phyloP scores from a whole-genome alignment of 2,113 vertebrate species.

The Shinisaurus crocodilurus region DNA sequence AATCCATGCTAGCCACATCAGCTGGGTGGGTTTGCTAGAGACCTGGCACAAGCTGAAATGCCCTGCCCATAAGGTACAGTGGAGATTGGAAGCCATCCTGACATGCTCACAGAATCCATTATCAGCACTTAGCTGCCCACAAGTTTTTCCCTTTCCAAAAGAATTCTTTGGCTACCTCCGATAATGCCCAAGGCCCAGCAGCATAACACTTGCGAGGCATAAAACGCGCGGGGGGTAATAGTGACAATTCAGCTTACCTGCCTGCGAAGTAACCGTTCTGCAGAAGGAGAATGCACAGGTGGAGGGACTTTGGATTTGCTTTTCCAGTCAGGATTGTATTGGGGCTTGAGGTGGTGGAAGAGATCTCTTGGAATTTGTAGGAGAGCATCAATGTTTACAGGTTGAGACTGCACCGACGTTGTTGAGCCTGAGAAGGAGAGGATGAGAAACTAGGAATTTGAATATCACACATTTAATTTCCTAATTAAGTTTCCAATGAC shows the following conservation, averaged over 20 bases:
- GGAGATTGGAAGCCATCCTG: background rate
- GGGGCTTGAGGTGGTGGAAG: conserved; percentile 84
- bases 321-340: conserved; percentile 75
- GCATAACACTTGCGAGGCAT: background rate
- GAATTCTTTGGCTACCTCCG: background rate
- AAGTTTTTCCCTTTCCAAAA: background rate
- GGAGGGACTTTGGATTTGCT: conserved; percentile 82
- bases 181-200: background rate
- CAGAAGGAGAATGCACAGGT: conserved; percentile 81
- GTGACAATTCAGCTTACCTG: conserved; percentile 81
- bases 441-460: background rate
- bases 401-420: conserved; percentile 85
- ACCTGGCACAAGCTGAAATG: background rate
- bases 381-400: conserved; percentile 79
- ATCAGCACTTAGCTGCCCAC: background rate
- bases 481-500: background rate
- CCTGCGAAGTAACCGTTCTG: conserved; percentile 91
- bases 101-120: background rate
- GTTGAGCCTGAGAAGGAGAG: conserved; percentile 81
- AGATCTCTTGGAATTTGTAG: conserved; percentile 83
- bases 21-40: background rate
- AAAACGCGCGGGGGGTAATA: background rate
- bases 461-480: background rate
- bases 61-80: background rate
- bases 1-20: background rate